Evolutionary conservation across 30 jellyfish, hydroid and myxozoan genomes (phyloP).

Genomic region (Aurelia aurita complex sp. Pacific): DNA sequence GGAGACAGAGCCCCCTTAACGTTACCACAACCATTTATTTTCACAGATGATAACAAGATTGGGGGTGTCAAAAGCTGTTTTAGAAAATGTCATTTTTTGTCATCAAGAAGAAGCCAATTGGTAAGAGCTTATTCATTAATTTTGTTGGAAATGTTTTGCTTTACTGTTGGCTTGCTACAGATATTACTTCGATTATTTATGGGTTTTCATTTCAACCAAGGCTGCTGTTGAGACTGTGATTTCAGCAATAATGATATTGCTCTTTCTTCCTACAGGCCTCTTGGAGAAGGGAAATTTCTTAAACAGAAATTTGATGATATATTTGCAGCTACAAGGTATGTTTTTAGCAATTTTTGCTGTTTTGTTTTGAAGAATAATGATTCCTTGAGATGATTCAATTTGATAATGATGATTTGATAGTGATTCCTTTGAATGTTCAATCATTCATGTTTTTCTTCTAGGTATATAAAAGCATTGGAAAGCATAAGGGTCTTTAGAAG

Average conservation of each 20-base stretch:
- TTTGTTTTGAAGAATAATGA: too few relatives aligned
- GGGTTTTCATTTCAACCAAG: too few relatives aligned
- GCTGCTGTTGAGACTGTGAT: too few relatives aligned
- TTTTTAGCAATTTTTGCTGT: not conserved
- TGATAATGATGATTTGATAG: too few relatives aligned
- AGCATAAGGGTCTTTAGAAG: constrained; percentile 76
- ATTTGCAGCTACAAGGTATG: constrained; percentile 95
- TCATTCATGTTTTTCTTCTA: not conserved
- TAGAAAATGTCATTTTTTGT: constrained; percentile 97
- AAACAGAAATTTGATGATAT: constrained; percentile 97
- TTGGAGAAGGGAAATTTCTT: constrained; percentile 91
- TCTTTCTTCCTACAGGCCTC: constrained; percentile 71
- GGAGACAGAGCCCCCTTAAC: too few relatives aligned
- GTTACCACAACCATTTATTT: too few relatives aligned
- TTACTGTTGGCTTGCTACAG: too few relatives aligned
- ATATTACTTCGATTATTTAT: too few relatives aligned
- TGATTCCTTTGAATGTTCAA: not conserved
- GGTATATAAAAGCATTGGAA: constrained; percentile 97
- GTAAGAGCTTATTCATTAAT: constrained; percentile 33
- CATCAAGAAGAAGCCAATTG: constrained; percentile 99
- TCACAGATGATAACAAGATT: constrained; percentile 89
- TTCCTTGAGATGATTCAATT: too few relatives aligned
- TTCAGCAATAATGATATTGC: too few relatives aligned
- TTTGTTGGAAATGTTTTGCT: too few relatives aligned
- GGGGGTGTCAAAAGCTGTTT: constrained; percentile 98